Conservation (phyloP, 2,888 invertebrate genomes). For the Ophioninae sp. region DNA sequence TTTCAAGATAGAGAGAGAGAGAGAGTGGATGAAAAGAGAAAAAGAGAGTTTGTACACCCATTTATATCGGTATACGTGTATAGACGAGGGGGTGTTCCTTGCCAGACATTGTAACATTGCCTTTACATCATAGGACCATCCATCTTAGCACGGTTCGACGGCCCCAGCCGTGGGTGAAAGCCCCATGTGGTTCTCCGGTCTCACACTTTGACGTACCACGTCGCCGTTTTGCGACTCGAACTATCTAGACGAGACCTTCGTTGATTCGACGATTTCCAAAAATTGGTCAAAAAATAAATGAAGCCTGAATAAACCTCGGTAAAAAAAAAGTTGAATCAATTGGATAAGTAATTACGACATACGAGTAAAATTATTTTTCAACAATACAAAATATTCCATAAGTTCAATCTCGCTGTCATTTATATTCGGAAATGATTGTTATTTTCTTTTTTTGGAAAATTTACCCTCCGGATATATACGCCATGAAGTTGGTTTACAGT, state of each 20-base stretch:
- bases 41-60: slow-evolving; percentile 36
- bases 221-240: slow-evolving; percentile 22
- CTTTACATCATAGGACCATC: slow-evolving; percentile 66
- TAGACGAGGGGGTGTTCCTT: slow-evolving; percentile 20
- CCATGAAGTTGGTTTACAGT: not conserved
- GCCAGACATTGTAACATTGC: slow-evolving; percentile 52
- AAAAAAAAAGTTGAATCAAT: not conserved
- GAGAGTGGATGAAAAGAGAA: slow-evolving; percentile 45
- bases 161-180: slow-evolving; percentile 64
- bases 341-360: not conserved
- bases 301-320: not conserved
- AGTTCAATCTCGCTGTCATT: not conserved
- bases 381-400: not conserved
- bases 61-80: slow-evolving; percentile 6
- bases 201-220: slow-evolving; percentile 21
- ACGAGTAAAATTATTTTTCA: not conserved
- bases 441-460: too few relatives aligned
- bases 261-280: not conserved
- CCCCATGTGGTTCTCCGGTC: slow-evolving; percentile 19
- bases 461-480: not conserved
- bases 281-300: not conserved
- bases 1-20: slow-evolving; percentile 5
- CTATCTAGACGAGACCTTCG: not conserved
- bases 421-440: too few relatives aligned
- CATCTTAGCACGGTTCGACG: slow-evolving; percentile 68